Evolutionary conservation across 2,888 invertebrate genomes (phyloP).

Genomic region (Cynaeus angustus): DNA sequence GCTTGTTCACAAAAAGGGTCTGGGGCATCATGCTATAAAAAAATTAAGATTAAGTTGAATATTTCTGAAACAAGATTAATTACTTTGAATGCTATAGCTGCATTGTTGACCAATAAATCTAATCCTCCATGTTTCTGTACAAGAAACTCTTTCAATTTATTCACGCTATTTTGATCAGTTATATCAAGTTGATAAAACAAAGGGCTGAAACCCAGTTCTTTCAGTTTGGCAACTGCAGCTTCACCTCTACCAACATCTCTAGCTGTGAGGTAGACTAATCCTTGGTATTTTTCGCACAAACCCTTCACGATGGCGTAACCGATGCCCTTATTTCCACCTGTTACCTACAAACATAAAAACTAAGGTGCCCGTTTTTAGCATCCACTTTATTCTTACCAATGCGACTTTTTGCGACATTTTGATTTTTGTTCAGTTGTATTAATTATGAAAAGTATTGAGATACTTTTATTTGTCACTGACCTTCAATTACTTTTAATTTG

Average conservation of each 20-base stretch:
- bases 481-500: too few relatives aligned
- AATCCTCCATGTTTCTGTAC: conserved; percentile 78
- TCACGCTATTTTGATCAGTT: conserved; percentile 76
- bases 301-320: conserved; percentile 81
- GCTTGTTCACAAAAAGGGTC: conserved; percentile 82
- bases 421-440: background rate
- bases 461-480: too few relatives aligned
- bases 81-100: conserved; percentile 81
- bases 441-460: background rate
- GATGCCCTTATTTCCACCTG: conserved; percentile 83
- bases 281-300: conserved; percentile 79
- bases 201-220: conserved; percentile 74
- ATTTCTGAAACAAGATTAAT: background rate
- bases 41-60: conserved; percentile 3
- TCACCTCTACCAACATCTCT: conserved; percentile 75
- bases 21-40: conserved; percentile 71
- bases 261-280: conserved; percentile 82
- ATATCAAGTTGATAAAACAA: conserved; percentile 83
- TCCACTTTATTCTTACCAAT: conserved; percentile 54
- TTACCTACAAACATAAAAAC: conserved; percentile 70
- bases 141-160: conserved; percentile 76
- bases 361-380: background rate
- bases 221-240: conserved; percentile 76
- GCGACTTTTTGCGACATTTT: conserved; percentile 51
- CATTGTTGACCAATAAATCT: conserved; percentile 85